phyloP scores from a whole-genome alignment of 1,140 invertebrate species.

The Atta colombica region DNA sequence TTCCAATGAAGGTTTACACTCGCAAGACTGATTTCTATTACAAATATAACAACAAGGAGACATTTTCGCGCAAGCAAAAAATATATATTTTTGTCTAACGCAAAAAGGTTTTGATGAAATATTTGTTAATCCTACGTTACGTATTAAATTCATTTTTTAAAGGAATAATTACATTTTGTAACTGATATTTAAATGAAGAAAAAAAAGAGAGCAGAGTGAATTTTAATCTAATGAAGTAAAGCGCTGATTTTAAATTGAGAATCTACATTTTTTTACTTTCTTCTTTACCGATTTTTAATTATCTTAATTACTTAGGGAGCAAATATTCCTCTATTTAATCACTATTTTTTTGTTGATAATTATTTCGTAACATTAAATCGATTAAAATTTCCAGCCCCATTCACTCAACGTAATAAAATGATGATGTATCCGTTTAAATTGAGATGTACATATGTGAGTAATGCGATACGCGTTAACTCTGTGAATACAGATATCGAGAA shows the following conservation, averaged over 20 bases:
- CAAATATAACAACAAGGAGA: not conserved
- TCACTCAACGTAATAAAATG: not conserved
- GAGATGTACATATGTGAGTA: not conserved
- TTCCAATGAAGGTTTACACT: not conserved
- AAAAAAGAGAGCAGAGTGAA: not conserved
- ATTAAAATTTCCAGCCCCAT: not conserved
- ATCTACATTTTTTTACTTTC: not conserved
- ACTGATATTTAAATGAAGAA: not conserved
- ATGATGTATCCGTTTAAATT: not conserved
- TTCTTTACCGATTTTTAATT: constrained; percentile 7
- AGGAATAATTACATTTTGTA: not conserved
- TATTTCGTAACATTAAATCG: not conserved
- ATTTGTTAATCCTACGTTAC: not conserved
- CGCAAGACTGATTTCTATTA: constrained; percentile 42
- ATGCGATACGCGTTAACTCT: not conserved
- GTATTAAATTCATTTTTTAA: not conserved
- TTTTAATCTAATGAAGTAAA: not conserved
- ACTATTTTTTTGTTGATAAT: not conserved
- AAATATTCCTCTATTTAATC: not conserved
- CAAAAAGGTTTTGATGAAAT: not conserved
- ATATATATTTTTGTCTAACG: not conserved
- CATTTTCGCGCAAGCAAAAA: not conserved
- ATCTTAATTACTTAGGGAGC: not conserved
- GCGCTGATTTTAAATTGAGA: constrained; percentile 6
- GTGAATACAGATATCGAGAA: not conserved